Base-by-base conservation (phyloP, 2,888 invertebrate genomes). In the Hofmannophila pseudospretella region DNA sequence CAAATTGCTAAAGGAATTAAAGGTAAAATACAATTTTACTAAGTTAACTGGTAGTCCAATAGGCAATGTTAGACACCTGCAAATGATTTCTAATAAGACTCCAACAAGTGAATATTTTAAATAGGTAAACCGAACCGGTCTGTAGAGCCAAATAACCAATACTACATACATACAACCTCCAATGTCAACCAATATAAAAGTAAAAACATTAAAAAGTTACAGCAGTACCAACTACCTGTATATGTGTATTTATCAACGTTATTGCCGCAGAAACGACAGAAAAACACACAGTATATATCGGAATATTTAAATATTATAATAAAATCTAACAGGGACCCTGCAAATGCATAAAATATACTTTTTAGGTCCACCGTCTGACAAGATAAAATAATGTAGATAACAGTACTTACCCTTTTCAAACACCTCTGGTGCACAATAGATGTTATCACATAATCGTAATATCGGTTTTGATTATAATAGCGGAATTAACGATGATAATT, bases 381-480 rank as follows among this genome's bases (percentile, higher is more conserved):
- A 49, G 48, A 52, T 47, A 47, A 54, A 48, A 51, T 47, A 51
- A 42, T 61, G 47, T 50, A 49, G 42, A 49, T 59, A 67, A 72
- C 54, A 64, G 54, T 53, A 64, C 82, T 82, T 74, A 85, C 85
- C 80, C 73, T 81, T 82, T 81, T 80, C 79, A 67, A 67, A 71
- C 73, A 67, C 68, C 69, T 73, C 69, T 51, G 58, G 56, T 61
- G 66, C 75, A 71, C 74, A 66, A 62, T 59, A 61, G 67, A 69
- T 76, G 71, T 73, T 75, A 68, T 71, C 75, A 81, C 81, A 81
- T 84, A 82, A 81, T 84, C 81, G 84, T 81, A 67, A 66, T 62
- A 65, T 66, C 63, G 10, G 65, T 55, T 63, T 55, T 54, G 54
- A 44, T 50, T 54, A 66, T 66, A 62, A 66, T 47, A 51, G 55